These are phyloP conservation scores for Sphecodes monilicornis DNA, from an alignment of 2,888 invertebrate genomes.

Conservation along the genomic window DNA sequence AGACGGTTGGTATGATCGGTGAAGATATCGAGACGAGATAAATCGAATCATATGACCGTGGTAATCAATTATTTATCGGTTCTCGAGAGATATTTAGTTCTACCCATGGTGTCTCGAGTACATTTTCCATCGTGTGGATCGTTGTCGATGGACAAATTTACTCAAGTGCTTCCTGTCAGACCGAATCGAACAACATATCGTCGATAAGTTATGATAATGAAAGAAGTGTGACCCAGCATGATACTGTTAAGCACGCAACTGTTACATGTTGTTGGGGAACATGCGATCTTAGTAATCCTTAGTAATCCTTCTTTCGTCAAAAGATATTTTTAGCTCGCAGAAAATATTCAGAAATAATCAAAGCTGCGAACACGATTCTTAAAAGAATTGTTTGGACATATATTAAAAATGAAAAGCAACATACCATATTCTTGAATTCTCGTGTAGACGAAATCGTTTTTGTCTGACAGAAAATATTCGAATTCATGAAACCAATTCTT, in stretches of 20 bases:
- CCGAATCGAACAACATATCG: not conserved
- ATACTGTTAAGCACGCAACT: not conserved
- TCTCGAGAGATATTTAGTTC: constrained; percentile 13
- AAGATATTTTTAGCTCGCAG: not conserved
- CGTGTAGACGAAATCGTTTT: too few species aligned
- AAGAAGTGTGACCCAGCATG: not conserved
- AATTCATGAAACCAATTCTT: too few species aligned
- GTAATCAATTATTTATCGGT: constrained; percentile 49
- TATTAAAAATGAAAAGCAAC: too few species aligned
- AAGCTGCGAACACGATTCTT: not conserved
- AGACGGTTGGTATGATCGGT: not conserved
- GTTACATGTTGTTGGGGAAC: not conserved
- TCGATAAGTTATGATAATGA: not conserved
- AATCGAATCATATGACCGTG: constrained; percentile 45
- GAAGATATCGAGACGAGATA: constrained; percentile 37
- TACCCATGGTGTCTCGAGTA: constrained; percentile 27
- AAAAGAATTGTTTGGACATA: not conserved
- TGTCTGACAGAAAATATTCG: too few species aligned
- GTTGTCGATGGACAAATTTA: constrained; percentile 7
- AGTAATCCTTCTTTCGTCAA: not conserved
- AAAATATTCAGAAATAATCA: not conserved
- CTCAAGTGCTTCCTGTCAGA: constrained; percentile 2
- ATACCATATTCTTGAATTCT: too few species aligned
- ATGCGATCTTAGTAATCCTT: not conserved
- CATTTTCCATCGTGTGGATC: constrained; percentile 26